Base-by-base conservation (phyloP, 2,888 invertebrate genomes). In the Conops quadrifasciatus region DNA sequence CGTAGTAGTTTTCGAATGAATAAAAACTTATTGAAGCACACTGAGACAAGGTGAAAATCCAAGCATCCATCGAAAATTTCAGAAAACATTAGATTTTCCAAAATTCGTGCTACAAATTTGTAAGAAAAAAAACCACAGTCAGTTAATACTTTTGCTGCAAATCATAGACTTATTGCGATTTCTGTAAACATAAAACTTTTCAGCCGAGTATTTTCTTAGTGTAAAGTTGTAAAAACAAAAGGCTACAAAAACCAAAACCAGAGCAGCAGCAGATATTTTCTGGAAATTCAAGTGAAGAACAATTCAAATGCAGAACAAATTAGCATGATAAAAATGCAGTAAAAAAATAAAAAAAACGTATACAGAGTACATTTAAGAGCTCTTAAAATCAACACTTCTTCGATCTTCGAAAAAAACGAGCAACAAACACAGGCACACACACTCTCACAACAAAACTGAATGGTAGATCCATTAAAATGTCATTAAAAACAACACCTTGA, bases 401-500 rank as follows among this genome's bases (percentile, higher is more conserved):
- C 36, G 36, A 7, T 36, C 36, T 36, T 36, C 26, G 24, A 58
- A 28, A 24, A 58, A 28, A 16, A 28, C 15, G n/a, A 11, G 9
- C 11, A 58, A 26, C 13, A 28, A 21, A 56, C 15, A 24, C 4
- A 24, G 13, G 19, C 16, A 59, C 21, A 5, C 5, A 59, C 21
- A 5, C 59, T 13, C 24, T n/a, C 53, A 66, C 24, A 53, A 11
- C 9, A 21, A 51, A 65, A 19, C 49, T 9, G 36, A 65, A 13
- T 53, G 28, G 21, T 16, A 53, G 30, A 59, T 59, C 65, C 72
- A 72, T 75, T 76, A 71, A 73, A 74, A 73, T 71, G 71, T 72
- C 75, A 76, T 76, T 76, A 74, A 76, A 73, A 28, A 69, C 49
- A 62, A 75, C 72, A 75, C 75, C 75, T 76, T 76, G 75, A 76